Percentiles rank a stretch among this genome's conserved stretches.
phyloP scores from a whole-genome alignment of 1,140 invertebrate genomes.

The Trichonephila clavipes region DNA sequence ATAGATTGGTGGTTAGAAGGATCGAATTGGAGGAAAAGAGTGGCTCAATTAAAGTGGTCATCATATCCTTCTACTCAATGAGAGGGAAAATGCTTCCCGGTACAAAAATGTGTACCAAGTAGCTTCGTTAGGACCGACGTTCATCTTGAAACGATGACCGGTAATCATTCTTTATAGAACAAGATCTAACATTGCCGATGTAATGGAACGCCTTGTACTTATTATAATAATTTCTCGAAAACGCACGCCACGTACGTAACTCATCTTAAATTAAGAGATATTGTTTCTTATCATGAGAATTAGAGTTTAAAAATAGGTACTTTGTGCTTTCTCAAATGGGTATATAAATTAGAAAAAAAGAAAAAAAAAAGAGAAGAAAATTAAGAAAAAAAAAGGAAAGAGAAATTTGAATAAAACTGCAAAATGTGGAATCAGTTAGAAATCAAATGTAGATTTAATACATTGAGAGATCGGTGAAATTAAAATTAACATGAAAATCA shows the following conservation, averaged over 20 bases:
- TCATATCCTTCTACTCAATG: conserved; percentile 32
- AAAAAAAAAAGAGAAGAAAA: background rate
- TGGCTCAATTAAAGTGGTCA: conserved; percentile 60
- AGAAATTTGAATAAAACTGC: background rate
- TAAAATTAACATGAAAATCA: too few relatives aligned
- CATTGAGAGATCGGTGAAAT: too few relatives aligned
- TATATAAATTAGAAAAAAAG: background rate
- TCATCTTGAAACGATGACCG: background rate
- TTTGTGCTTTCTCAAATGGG: background rate
- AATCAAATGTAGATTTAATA: too few relatives aligned
- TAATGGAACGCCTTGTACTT: conserved; percentile 55
- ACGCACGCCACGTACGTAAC: background rate
- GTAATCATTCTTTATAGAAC: conserved; percentile 26
- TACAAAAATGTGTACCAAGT: conserved; percentile 25
- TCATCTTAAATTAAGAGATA: background rate
- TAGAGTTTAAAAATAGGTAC: background rate
- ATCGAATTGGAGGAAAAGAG: conserved; percentile 44
- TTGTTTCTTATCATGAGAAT: background rate
- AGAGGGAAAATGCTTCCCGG: background rate
- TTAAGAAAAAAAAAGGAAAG: background rate
- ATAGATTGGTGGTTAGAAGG: conserved; percentile 36
- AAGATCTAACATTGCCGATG: conserved; percentile 18
- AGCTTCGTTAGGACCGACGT: conserved; percentile 36
- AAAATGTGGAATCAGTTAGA: too few relatives aligned
- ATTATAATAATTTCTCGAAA: conserved; percentile 35